Base-by-base conservation (phyloP, 2,797 vertebrate genomes). In the Spatula clypeata region DNA sequence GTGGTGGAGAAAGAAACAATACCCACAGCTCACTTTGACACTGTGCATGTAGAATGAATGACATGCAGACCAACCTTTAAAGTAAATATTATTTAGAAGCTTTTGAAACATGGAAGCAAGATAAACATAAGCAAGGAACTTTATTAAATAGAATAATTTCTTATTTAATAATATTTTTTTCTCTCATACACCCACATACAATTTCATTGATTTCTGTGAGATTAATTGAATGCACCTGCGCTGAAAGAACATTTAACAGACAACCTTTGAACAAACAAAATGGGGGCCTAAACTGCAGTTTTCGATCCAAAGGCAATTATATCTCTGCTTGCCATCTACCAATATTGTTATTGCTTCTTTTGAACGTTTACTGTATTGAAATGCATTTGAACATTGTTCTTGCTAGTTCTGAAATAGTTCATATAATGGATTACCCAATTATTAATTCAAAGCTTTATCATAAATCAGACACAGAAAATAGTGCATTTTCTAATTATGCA, bases 301-400 rank as follows among this genome's bases (percentile, higher is more conserved):
- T 73, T 79, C 9, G 26, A 67, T 69, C 85, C 26, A 69, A 79
- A 82, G 4, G 27, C 57, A 79, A 26, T 74, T 67, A 47, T 16
- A 19, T 40, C 38, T 85, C 77, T 85, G 77, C 54, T 86, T 82
- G 57, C 42, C 55, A 70, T 44, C 44, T 93, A 57, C 47, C 18
- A 31, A 27, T 54, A 85, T 71, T 93, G 36, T 64, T 69, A 76
- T 24, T 76, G 31, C 40, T 93, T 77, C 53, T 86, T 90, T 53
- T 74, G 77, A 74, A 72, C 75, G 44, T 80, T 91, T 64, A 64
- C 54, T 64, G 36, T 47, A 54, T 86, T 86, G 42, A 86, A 93
- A 74, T 34, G 17, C 36, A 26, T 51, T 58, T 83, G 44, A 83
- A 82, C 4, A 45, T 3, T 57, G 31, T 16, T 83, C 32, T 77